Evolutionary conservation across 1,140 invertebrate genomes (phyloP).

Genomic region (Drosophila oshimai): DNA sequence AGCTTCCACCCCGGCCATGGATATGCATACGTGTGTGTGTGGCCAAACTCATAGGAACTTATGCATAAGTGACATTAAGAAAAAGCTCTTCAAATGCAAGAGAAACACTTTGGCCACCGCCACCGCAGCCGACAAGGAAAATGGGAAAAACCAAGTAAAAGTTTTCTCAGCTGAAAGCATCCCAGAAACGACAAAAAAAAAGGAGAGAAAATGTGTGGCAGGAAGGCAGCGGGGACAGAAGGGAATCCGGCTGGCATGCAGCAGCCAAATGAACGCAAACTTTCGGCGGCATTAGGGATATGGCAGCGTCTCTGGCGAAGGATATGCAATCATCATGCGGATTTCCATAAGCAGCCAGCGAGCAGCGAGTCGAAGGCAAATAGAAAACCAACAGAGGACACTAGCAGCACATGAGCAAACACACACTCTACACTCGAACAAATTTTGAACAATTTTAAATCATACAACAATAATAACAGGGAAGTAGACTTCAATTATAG

Average conservation of each 20-base stretch:
- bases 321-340: constrained; percentile 82
- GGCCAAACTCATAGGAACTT: constrained; percentile 79
- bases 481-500: too few species aligned
- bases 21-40: constrained; percentile 42
- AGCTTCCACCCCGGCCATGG: constrained; percentile 42
- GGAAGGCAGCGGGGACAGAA: constrained; percentile 11
- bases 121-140: constrained; percentile 52
- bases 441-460: not conserved
- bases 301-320: constrained; percentile 66
- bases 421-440: not conserved
- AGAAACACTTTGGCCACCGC: constrained; percentile 74
- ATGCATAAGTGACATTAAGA: constrained; percentile 82
- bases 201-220: constrained; percentile 15
- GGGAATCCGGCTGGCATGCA: constrained; percentile 34
- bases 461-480: not conserved
- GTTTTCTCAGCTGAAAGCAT: constrained; percentile 71
- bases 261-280: constrained; percentile 78
- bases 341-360: constrained; percentile 77
- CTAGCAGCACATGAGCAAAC: constrained; percentile 19
- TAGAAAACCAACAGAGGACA: constrained; percentile 62
- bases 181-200: constrained; percentile 25
- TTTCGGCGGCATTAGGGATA: constrained; percentile 77
- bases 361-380: constrained; percentile 58
- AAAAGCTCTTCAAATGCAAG: constrained; percentile 82
- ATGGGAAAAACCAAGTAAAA: constrained; percentile 69